phyloP scores from a whole-genome alignment of 2,888 invertebrate species.

The Lasiommata megera region DNA sequence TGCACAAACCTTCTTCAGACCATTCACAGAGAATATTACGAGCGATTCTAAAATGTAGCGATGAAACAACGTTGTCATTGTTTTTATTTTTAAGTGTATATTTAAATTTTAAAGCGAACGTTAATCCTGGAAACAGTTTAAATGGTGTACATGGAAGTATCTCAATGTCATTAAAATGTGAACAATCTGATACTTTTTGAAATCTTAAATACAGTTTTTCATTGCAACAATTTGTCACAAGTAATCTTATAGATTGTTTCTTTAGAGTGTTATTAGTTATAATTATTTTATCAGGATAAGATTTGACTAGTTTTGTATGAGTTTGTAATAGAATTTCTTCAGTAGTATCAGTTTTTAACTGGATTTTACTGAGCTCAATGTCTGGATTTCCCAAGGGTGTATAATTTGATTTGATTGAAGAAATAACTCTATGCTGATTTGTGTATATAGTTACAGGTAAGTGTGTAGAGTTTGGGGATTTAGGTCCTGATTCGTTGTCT shows the following conservation, averaged over 20 bases:
- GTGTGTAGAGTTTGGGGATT: constrained; percentile 26
- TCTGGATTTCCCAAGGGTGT: constrained; percentile 37
- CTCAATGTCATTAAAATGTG: constrained; percentile 43
- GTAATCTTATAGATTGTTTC: constrained; percentile 51
- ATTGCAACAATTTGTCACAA: constrained; percentile 48
- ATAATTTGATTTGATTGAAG: constrained; percentile 43
- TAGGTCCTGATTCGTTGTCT: constrained; percentile 34
- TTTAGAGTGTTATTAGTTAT: constrained; percentile 39
- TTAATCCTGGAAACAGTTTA: constrained; percentile 57
- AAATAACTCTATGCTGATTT: constrained; percentile 54
- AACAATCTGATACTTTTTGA: constrained; percentile 45
- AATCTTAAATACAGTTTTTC: constrained; percentile 52
- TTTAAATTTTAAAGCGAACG: constrained; percentile 45
- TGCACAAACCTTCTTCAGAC: constrained; percentile 44
- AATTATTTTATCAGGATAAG: constrained; percentile 45
- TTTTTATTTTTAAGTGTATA: constrained; percentile 46
- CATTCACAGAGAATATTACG: constrained; percentile 37
- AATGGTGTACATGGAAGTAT: constrained; percentile 48
- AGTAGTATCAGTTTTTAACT: constrained; percentile 25
- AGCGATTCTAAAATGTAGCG: constrained; percentile 54
- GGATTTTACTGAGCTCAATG: constrained; percentile 4
- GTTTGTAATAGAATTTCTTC: constrained; percentile 40
- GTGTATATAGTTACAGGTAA: constrained; percentile 46
- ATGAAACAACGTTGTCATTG: constrained; percentile 36
- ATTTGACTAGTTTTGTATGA: constrained; percentile 42